Percentiles rank a stretch among this genome's conserved stretches.
phyloP scores from a whole-genome alignment of 2,797 vertebrate genomes.

The Dromococcyx pavoninus region DNA sequence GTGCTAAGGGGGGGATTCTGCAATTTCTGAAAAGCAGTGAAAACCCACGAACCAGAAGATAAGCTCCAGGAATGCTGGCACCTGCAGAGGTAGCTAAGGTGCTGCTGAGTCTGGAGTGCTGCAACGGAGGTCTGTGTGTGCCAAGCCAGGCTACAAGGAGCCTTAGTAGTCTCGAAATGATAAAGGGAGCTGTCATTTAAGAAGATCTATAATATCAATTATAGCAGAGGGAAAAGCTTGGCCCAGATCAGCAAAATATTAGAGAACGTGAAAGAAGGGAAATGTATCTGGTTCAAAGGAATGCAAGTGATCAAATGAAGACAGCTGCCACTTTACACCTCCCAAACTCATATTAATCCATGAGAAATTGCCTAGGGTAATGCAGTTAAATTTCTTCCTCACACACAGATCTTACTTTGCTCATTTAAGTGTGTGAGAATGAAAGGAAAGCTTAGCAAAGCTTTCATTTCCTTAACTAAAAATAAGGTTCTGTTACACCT shows the following conservation, averaged over 20 bases:
- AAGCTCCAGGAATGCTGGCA: not conserved
- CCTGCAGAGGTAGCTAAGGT: not conserved
- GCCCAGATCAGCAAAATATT: not conserved
- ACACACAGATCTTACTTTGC: not conserved
- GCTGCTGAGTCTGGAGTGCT: not conserved
- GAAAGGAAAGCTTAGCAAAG: not conserved
- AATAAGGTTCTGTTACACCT: not conserved
- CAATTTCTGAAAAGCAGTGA: not conserved
- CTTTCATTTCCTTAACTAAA: not conserved
- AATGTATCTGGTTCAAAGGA: not conserved
- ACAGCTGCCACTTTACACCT: not conserved
- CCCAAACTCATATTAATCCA: not conserved
- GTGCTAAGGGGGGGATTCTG: not conserved
- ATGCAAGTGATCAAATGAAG: not conserved
- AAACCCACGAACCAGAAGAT: not conserved
- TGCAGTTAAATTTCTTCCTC: not conserved
- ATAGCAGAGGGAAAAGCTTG: not conserved
- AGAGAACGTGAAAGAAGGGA: not conserved
- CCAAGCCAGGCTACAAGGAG: not conserved
- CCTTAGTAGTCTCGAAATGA: constrained; percentile 15
- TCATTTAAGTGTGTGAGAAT: not conserved
- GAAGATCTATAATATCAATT: not conserved
- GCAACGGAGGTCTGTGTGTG: not conserved
- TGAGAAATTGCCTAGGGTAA: not conserved
- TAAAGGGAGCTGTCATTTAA: constrained; percentile 8